Conservation (phyloP, 2,797 vertebrate genomes). For the Sternarchorhynchus goeldii region DNA sequence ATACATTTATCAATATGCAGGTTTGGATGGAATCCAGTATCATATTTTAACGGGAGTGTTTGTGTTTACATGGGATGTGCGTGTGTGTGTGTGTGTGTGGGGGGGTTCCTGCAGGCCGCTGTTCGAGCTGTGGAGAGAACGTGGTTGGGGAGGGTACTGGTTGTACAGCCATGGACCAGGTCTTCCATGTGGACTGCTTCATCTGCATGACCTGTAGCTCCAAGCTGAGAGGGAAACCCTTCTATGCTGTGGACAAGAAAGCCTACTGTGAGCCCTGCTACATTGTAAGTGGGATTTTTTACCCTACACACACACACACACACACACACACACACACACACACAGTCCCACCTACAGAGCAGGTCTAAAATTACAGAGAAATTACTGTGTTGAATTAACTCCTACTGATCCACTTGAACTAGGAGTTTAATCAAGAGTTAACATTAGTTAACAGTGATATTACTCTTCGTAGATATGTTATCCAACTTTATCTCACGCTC, state of each 20-base stretch:
- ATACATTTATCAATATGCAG: no score
- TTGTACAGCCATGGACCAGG: conserved; percentile 98
- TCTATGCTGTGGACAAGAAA: conserved; percentile 97
- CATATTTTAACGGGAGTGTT: neutral
- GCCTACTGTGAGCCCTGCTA: conserved; percentile 98
- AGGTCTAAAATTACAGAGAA: neutral
- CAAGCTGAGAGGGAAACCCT: conserved; percentile 94
- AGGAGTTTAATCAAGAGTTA: no score
- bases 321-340: conserved; percentile 14
- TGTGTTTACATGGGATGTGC: conserved; percentile 3
- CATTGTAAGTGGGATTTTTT: conserved; percentile 82
- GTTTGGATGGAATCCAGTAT: no score
- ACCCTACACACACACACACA: neutral
- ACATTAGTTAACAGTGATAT: no score
- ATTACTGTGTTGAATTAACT: no score
- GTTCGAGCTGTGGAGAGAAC: conserved; percentile 94
- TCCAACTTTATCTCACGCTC: neutral
- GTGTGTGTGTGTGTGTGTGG: conserved; percentile 4
- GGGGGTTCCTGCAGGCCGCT: conserved; percentile 81
- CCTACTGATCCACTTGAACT: no score
- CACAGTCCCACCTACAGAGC: neutral
- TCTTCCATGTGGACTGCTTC: conserved; percentile 96
- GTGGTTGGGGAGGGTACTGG: conserved; percentile 96
- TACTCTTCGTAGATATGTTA: no score
- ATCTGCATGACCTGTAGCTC: conserved; percentile 89